Conservation (phyloP, 2,888 invertebrate genomes). For the Hyposoter dolosus region DNA sequence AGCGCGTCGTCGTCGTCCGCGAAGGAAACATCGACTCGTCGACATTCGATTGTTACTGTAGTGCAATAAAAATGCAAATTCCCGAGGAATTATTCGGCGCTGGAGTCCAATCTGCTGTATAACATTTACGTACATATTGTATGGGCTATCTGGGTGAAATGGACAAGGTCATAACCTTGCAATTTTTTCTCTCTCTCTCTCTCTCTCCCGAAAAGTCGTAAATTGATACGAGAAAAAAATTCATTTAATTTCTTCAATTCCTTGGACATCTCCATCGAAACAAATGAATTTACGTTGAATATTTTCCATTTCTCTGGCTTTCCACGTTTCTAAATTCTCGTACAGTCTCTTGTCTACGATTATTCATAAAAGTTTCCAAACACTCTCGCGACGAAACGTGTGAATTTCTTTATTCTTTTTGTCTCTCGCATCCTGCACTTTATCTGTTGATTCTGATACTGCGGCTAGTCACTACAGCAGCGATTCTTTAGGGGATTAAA, state of each 20-base stretch:
- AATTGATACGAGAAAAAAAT: neutral
- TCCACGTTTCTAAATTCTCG: neutral
- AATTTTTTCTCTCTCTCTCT: neutral
- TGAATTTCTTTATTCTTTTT: neutral
- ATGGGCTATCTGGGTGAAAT: neutral
- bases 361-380: neutral
- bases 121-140: neutral
- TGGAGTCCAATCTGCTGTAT: constrained; percentile 4
- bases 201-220: neutral
- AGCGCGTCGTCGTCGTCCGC: neutral
- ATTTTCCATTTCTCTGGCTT: neutral
- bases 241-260: neutral
- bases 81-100: constrained; percentile 22
- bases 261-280: neutral
- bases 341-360: neutral
- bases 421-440: constrained; percentile 1
- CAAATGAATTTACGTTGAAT: neutral
- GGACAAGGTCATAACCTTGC: constrained; percentile 28
- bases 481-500: neutral
- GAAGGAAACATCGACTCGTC: neutral
- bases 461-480: neutral
- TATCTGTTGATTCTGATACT: neutral
- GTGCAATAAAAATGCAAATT: constrained; percentile 41
- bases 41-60: neutral
- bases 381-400: neutral